A percentile compares a stretch with the other conserved stretches of the same genome.
phyloP scores from a whole-genome alignment of 2,888 invertebrate species.

The Cataglyphis cursor region DNA sequence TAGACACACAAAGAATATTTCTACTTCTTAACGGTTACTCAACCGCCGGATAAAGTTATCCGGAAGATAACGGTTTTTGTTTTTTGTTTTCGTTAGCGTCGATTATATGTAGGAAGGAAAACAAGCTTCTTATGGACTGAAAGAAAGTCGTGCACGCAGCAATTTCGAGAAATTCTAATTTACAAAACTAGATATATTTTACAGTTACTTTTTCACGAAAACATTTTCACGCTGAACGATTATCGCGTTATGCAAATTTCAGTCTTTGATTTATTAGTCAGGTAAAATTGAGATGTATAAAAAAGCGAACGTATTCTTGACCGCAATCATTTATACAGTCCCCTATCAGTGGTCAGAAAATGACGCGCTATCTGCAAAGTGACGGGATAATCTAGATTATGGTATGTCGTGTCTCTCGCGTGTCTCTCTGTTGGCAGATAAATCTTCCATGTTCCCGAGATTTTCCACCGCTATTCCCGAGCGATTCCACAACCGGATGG shows the following conservation, averaged over 20 bases:
- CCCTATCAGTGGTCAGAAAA: neutral
- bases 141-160: neutral
- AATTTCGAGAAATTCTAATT: neutral
- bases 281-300: neutral
- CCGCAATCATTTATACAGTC: neutral
- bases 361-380: neutral
- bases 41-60: constrained; percentile 7
- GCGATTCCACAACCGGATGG: neutral
- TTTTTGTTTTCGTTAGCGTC: neutral
- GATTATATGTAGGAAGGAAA: neutral
- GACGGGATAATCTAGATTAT: neutral
- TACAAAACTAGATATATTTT: neutral
- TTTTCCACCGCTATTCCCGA: neutral
- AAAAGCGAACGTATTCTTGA: neutral
- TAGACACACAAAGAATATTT: neutral
- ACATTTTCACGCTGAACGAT: neutral
- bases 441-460: neutral
- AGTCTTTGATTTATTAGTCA: neutral
- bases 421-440: neutral
- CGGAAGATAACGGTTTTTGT: constrained; percentile 2
- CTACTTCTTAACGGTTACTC: neutral
- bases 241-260: neutral
- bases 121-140: neutral
- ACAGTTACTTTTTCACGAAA: neutral
- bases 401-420: neutral